phyloP scores from a whole-genome alignment of 2,113 vertebrate species.

The Columba livia region DNA sequence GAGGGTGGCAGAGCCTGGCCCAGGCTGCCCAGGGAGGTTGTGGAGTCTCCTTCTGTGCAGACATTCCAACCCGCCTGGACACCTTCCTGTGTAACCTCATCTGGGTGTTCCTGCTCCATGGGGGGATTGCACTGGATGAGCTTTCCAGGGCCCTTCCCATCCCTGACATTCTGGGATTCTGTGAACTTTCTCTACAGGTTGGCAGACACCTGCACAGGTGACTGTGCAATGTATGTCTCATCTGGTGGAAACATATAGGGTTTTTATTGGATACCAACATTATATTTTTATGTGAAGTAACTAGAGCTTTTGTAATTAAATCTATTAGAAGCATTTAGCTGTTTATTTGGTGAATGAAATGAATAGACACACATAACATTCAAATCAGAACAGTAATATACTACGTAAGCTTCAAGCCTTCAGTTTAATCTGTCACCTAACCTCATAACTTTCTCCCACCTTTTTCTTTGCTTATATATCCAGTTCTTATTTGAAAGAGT shows the following conservation, averaged over 20 bases:
- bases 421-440: not conserved
- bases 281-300: not conserved
- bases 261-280: not conserved
- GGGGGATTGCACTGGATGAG: too few species aligned
- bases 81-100: too few species aligned
- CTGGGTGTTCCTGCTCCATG: too few species aligned
- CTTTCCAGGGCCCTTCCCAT: too few species aligned
- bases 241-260: not conserved
- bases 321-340: not conserved
- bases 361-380: accelerated
- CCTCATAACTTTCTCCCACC: not conserved
- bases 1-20: too few species aligned
- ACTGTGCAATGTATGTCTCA: not conserved
- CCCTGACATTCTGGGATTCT: too few species aligned
- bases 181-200: not conserved
- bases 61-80: too few species aligned
- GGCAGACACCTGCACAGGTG: not conserved
- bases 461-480: not conserved
- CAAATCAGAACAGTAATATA: not conserved
- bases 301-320: not conserved
- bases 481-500: slow-evolving; percentile 96
- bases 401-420: not conserved
- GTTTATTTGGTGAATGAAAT: not conserved
- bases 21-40: too few species aligned
- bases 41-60: too few species aligned